Evolutionary conservation across 2,797 vertebrate genomes (phyloP), one percentile per base, ranked within the genome.

Genomic region (Poeciliopsis infans): DNA sequence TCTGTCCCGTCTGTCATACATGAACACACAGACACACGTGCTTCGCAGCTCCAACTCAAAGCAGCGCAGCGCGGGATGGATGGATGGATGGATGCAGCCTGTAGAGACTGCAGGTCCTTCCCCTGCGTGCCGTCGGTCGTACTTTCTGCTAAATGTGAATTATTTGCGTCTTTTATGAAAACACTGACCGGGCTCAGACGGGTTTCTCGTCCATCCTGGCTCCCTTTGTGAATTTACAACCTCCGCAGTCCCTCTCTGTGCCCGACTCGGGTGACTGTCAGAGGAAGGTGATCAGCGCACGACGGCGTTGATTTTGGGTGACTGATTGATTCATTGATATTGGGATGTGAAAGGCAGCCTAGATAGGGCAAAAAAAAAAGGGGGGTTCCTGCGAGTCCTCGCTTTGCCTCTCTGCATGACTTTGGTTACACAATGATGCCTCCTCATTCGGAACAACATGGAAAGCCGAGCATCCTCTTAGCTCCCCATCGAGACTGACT

Each of bases 361-460:
- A 75, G 12, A 76, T 74, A 49, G 33, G 77, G 69, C 47, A 66
- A 46, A 39, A 51, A 46, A 36, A 51, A 28, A 8, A 68, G 51
- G 59, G 72, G 51, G 59, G 72, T 64, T 25, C n/a, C 55, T 18
- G 71, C 73, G 85, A 87, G 79, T 88, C 83, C 78, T 74, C 61
- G 83, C 79, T 78, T 70, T 76, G 79, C 84, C 86, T 83, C 86
- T 83, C 83, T 85, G 81, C 78, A 74, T 91, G 90, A 90, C 92
- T 91, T 93, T 89, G 78, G 88, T 94, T 92, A 92, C 83, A 93
- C 92, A 92, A 93, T 79, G 74, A 89, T 36, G 88, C 87, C 89
- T 75, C 85, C 89, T 75, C 92, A 87, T 89, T 91, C 89, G 91
- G 73, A 93, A 87, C 77, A 86, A 77, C 81, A 51, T 79, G 46